Evolutionary conservation across 2,113 vertebrate genomes (phyloP).

Genomic region (Pungitius pungitius): DNA sequence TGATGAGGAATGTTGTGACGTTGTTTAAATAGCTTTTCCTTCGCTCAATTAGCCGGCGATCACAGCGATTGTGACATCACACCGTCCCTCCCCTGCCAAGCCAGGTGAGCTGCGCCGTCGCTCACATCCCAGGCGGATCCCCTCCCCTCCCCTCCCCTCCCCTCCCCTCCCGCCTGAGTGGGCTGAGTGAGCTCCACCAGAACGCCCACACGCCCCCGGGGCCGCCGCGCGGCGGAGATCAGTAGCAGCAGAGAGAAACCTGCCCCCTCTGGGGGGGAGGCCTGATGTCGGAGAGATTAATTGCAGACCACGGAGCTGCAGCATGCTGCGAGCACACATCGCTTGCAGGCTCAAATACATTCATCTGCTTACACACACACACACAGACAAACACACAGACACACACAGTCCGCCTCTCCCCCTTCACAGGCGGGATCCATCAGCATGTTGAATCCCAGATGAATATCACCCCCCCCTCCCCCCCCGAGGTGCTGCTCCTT

Average conservation of each 20-base stretch:
- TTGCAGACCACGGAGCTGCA: constrained; percentile 81
- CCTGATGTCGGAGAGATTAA: constrained; percentile 83
- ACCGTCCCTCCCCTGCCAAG: constrained; percentile 25
- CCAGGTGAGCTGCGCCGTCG: constrained; percentile 50
- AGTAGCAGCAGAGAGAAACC: constrained; percentile 69
- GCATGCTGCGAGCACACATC: constrained; percentile 71
- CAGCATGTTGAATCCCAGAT: constrained; percentile 82
- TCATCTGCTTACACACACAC: constrained; percentile 61
- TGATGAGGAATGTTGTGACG: constrained; percentile 16
- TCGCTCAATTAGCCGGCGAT: constrained; percentile 50
- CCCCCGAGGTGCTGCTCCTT: constrained; percentile 80
- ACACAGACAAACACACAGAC: constrained; percentile 43
- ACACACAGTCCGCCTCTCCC: constrained; percentile 43
- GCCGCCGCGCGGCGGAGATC: constrained; percentile 65
- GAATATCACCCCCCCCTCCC: constrained; percentile 80
- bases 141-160: constrained; percentile 41
- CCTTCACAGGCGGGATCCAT: constrained; percentile 78
- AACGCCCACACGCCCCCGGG: constrained; percentile 59
- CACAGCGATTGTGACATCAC: constrained; percentile 57
- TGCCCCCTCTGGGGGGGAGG: constrained; percentile 63
- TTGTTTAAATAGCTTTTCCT: constrained; percentile 44
- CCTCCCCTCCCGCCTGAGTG: constrained; percentile 48
- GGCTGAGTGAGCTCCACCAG: constrained; percentile 51
- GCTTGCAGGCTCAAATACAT: constrained; percentile 69
- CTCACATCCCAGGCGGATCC: constrained; percentile 49